These are phyloP conservation scores for Prenolepis imparis DNA, from an alignment of 2,888 invertebrate genomes.

Conservation along the genomic window DNA sequence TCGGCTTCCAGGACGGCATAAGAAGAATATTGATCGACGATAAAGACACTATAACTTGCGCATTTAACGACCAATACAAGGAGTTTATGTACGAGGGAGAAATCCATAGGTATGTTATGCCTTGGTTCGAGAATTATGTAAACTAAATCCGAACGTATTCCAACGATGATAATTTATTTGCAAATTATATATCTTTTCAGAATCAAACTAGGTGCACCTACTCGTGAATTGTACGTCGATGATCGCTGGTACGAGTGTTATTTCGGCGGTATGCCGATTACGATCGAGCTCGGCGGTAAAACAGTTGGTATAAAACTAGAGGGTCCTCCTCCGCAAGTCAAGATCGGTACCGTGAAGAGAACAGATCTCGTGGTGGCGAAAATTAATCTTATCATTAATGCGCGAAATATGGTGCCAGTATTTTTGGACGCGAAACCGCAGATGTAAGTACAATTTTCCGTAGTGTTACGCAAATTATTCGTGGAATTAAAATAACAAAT, in stretches of 20 bases:
- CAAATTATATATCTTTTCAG: constrained; percentile 85
- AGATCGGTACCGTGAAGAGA: constrained; percentile 92
- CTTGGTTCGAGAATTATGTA: background rate
- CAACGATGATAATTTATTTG: background rate
- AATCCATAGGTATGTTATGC: constrained; percentile 87
- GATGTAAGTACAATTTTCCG: constrained; percentile 84
- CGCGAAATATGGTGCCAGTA: constrained; percentile 92
- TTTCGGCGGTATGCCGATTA: constrained; percentile 95
- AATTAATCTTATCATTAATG: constrained; percentile 94
- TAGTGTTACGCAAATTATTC: background rate
- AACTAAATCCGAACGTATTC: background rate
- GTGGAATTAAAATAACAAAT: background rate
- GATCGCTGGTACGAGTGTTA: constrained; percentile 96
- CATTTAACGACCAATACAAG: constrained; percentile 91
- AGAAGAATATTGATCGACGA: constrained; percentile 92
- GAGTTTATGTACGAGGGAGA: constrained; percentile 92
- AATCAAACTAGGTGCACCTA: constrained; percentile 96
- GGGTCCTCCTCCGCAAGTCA: constrained; percentile 97
- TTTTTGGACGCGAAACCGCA: constrained; percentile 95
- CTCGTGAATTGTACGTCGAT: constrained; percentile 96
- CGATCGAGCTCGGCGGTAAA: constrained; percentile 93
- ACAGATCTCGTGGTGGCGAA: constrained; percentile 94
- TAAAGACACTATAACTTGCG: constrained; percentile 89
- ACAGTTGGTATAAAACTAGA: constrained; percentile 93
- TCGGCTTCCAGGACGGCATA: constrained; percentile 94